phyloP scores from a whole-genome alignment of 2,888 invertebrate species.

The Synanthedon myopaeformis region DNA sequence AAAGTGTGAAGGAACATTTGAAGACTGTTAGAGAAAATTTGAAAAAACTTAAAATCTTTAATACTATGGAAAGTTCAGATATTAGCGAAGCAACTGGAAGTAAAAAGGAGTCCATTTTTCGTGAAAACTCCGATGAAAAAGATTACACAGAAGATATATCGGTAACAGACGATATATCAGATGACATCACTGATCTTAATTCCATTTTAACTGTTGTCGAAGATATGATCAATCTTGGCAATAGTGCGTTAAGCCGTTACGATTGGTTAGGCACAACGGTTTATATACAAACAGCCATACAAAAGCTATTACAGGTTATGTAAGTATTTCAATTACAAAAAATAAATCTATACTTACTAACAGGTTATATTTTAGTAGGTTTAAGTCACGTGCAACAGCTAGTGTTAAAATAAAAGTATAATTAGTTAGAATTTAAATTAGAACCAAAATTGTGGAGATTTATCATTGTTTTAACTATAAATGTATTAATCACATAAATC shows the following conservation, averaged over 20 bases:
- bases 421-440: too few species aligned
- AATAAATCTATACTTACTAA: constrained; percentile 2
- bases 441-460: too few species aligned
- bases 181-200: constrained; percentile 7
- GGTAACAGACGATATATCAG: neutral
- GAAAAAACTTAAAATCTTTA: neutral
- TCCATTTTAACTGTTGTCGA: constrained; percentile 23
- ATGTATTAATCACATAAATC: too few species aligned
- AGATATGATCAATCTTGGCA: constrained; percentile 30
- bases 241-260: constrained; percentile 25
- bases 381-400: too few species aligned
- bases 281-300: constrained; percentile 30
- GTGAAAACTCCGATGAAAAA: neutral
- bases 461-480: too few species aligned
- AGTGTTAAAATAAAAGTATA: too few species aligned
- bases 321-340: constrained; percentile 20
- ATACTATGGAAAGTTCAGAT: too few species aligned
- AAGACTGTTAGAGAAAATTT: neutral
- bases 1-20: neutral
- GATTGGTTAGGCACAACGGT: constrained; percentile 46
- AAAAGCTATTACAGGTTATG: constrained; percentile 30
- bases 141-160: neutral
- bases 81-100: too few species aligned
- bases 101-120: too few species aligned
- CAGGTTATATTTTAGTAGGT: too few species aligned